Evolutionary conservation across 2,797 vertebrate species (phyloP).

Genomic region (Coluber constrictor): DNA sequence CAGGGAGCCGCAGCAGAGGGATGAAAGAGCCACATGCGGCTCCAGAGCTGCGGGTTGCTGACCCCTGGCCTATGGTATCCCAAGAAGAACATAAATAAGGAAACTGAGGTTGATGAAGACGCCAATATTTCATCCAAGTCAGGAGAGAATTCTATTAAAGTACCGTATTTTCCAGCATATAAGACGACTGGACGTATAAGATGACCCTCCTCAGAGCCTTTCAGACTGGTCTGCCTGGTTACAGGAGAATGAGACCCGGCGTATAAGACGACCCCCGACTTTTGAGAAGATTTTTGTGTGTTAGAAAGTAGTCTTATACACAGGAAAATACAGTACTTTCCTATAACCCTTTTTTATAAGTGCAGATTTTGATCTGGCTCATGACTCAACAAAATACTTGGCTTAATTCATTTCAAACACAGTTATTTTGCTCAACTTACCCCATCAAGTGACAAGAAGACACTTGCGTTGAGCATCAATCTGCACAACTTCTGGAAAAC

Average conservation of each 20-base stretch:
- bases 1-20: too few species aligned
- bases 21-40: too few species aligned
- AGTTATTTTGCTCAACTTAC: not conserved
- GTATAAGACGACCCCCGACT: too few species aligned
- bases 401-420: not conserved
- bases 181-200: too few species aligned
- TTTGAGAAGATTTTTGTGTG: too few species aligned
- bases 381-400: not conserved
- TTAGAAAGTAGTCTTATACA: too few species aligned
- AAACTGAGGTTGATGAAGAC: not conserved
- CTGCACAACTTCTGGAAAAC: not conserved
- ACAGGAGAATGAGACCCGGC: too few species aligned
- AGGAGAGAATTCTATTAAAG: not conserved
- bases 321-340: too few species aligned
- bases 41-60: too few species aligned
- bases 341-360: not conserved
- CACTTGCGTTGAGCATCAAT: not conserved
- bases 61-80: not conserved
- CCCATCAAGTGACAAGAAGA: not conserved
- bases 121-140: not conserved
- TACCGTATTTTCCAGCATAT: too few species aligned
- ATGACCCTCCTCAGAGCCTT: too few species aligned
- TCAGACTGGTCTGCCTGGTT: too few species aligned
- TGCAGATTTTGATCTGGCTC: not conserved
- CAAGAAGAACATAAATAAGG: not conserved